phyloP scores from a whole-genome alignment of 2,888 invertebrate species.

The Machimus atricapillus region DNA sequence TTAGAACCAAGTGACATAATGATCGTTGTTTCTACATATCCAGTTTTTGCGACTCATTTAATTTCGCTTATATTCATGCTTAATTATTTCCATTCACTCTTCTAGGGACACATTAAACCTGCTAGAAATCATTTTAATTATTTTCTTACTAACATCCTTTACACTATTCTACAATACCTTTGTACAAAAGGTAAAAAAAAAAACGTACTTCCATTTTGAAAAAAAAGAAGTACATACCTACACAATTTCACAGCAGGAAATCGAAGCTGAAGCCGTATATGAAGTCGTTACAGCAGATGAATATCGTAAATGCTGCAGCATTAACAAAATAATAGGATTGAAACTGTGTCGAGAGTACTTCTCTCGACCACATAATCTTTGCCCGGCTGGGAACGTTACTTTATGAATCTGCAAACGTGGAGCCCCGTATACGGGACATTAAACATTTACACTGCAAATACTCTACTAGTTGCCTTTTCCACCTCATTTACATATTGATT shows the following conservation, averaged over 20 bases:
- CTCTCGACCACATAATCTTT: slow-evolving; percentile 11
- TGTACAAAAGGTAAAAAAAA: background rate
- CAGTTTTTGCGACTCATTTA: too few species aligned
- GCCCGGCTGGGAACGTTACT: background rate
- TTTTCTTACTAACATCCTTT: too few species aligned
- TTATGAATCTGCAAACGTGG: slow-evolving; percentile 23
- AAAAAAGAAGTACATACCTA: background rate
- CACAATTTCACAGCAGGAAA: background rate
- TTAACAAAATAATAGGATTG: slow-evolving; percentile 13
- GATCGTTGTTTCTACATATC: too few species aligned
- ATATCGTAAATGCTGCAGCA: slow-evolving; percentile 12
- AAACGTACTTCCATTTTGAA: background rate
- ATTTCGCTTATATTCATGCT: too few species aligned
- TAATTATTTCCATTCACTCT: too few species aligned
- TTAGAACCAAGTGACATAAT: too few species aligned
- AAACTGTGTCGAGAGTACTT: background rate
- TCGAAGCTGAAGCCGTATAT: background rate
- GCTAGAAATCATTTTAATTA: too few species aligned
- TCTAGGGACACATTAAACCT: too few species aligned
- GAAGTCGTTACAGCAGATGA: background rate
- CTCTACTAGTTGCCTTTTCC: slow-evolving; percentile 26
- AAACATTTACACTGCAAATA: slow-evolving; percentile 28
- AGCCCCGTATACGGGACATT: background rate
- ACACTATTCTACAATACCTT: too few species aligned
- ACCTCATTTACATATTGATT: slow-evolving; percentile 17